These are phyloP conservation scores for Cheilosia impressa DNA, from an alignment of 2,888 invertebrate genomes.

Conservation along the genomic window DNA sequence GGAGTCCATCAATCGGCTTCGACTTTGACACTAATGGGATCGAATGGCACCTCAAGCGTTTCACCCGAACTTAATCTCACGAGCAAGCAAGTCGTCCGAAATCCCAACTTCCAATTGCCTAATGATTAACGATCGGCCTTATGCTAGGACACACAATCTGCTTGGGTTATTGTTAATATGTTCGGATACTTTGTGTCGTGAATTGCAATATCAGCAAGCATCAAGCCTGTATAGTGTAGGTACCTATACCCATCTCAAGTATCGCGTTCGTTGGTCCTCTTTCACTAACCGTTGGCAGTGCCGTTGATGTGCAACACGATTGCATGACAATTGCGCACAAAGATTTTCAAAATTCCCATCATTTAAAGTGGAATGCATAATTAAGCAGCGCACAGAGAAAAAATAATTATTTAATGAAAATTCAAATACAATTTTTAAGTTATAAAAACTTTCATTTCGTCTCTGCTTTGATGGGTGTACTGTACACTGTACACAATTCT, in stretches of 20 bases:
- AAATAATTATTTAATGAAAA: conserved; percentile 48
- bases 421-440: conserved; percentile 45
- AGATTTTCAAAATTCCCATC: conserved; percentile 62
- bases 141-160: conserved; percentile 16
- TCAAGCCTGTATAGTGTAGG: too few species aligned
- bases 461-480: background rate
- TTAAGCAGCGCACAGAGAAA: conserved; percentile 31
- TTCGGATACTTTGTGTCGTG: conserved; percentile 23
- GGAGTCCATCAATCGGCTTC: conserved; percentile 43
- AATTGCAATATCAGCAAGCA: background rate
- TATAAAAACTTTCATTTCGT: conserved; percentile 55
- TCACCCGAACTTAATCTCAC: conserved; percentile 36
- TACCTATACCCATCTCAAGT: background rate
- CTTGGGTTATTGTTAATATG: conserved; percentile 3
- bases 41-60: conserved; percentile 56
- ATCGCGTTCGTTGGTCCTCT: background rate
- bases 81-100: background rate
- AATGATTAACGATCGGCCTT: conserved; percentile 43
- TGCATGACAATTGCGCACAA: conserved; percentile 60
- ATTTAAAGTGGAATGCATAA: conserved; percentile 54
- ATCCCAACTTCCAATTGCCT: background rate
- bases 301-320: conserved; percentile 57
- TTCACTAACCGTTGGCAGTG: background rate
- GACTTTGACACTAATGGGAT: conserved; percentile 52
- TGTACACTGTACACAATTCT: too few species aligned